Evolutionary conservation across 2,797 vertebrate genomes (phyloP).

Genomic region (Trichosurus vulpecula): DNA sequence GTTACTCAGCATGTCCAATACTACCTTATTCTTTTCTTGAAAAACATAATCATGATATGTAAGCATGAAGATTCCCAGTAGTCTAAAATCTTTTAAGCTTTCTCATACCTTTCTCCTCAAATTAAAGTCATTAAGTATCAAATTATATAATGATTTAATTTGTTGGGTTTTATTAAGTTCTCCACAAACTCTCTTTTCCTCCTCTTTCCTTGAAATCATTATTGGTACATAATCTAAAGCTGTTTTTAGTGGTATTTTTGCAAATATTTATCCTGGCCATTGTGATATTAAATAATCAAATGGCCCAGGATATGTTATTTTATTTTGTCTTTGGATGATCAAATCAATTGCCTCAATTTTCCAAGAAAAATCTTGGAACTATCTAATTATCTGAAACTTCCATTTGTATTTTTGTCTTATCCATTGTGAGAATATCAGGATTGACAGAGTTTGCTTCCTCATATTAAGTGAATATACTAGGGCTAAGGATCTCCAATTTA

Average conservation of each 20-base stretch:
- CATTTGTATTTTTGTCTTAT: background rate
- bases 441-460: background rate
- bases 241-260: background rate
- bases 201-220: background rate
- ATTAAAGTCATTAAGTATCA: background rate
- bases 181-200: background rate
- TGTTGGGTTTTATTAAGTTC: background rate
- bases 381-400: background rate
- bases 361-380: background rate
- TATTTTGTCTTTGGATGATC: background rate
- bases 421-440: background rate
- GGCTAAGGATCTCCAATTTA: background rate
- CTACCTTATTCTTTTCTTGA: background rate
- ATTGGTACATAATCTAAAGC: background rate
- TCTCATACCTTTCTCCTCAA: background rate
- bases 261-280: background rate
- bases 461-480: background rate
- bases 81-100: background rate
- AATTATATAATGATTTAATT: background rate
- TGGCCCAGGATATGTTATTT: background rate
- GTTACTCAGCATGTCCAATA: background rate
- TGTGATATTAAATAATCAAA: background rate
- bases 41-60: background rate
- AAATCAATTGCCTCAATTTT: background rate
- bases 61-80: background rate